Evolutionary conservation across 2,797 vertebrate genomes (phyloP), one percentile per base, ranked within the genome.

Genomic region (Intellagama lesueurii): DNA sequence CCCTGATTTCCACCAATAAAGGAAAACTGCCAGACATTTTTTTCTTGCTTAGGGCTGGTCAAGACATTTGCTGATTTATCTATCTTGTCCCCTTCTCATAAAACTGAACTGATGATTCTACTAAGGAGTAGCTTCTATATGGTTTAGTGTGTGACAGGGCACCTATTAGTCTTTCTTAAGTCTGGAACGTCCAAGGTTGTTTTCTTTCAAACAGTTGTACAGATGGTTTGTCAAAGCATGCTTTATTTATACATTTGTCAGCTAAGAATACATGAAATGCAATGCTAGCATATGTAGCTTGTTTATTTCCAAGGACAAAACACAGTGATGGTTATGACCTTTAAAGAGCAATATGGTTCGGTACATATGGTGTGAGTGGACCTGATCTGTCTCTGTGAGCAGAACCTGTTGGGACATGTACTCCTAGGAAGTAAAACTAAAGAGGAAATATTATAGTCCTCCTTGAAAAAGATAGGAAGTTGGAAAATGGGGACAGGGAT

Each of bases 161-260:
- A 8, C 22, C n/a, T 35, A 52, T 64, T 30, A 56, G 52, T 56
- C n/a, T 86, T 86, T 19, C 5, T 52, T 19, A 44, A 81, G 12
- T 2, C 3, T 30, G 4, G n/a, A 52, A 80, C 28, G 2, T 40
- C 52, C 28, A 40, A 40, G 6, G 26, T 40, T 32, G 80, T 26
- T 87, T 87, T 72, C 35, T 70, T 24, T 64, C 49, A 32, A 69
- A 28, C 3, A 49, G 2, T 28, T 7, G n/a, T 88, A 32, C 80
- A 76, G 12, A 64, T 68, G n/a, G 75, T 88, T 88, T 88, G 70
- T 66, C 35, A 28, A 82, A 66, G 64, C 75, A 60, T 66, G 28
- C 81, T 81, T 40, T 82, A 52, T 88, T 82, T 66, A 64, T 12
- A 75, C 19, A 82, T 22, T 88, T 75, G 73, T 47, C 72, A 35